Conservation (phyloP, 2,113 vertebrate species). For the Eubucco bourcierii region DNA sequence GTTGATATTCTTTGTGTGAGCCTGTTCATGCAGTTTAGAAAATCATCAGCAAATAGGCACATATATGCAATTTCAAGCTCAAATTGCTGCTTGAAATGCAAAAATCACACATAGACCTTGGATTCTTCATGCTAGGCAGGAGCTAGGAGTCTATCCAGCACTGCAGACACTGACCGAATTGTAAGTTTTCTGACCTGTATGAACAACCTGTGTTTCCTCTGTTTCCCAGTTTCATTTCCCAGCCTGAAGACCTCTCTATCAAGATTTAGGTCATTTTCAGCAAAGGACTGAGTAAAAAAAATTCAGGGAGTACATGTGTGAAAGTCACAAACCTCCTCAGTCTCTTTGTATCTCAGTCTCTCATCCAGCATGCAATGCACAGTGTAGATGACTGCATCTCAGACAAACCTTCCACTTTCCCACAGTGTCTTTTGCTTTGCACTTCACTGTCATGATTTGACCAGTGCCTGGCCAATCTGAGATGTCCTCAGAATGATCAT, state of each 20-base stretch:
- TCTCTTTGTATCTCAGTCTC: background rate
- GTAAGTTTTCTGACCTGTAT: background rate
- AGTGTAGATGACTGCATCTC: background rate
- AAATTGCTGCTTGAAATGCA: background rate
- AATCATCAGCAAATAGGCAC: background rate
- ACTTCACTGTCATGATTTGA: background rate
- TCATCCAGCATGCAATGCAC: background rate
- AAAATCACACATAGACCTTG: background rate
- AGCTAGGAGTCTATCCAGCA: background rate
- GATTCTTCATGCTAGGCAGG: background rate
- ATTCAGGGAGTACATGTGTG: background rate
- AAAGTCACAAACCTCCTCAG: background rate
- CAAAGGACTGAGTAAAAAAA: background rate
- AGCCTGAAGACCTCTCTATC: background rate
- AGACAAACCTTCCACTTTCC: background rate
- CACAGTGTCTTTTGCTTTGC: accelerated
- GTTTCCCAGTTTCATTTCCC: background rate
- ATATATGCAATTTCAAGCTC: background rate
- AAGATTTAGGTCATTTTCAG: background rate
- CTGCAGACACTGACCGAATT: background rate
- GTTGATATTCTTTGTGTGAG: background rate
- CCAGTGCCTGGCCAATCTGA: background rate
- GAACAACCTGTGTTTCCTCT: background rate
- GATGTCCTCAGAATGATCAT: background rate
- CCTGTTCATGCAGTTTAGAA: background rate